Evolutionary conservation across 2,113 vertebrate species (phyloP).

Genomic region (Melozone crissalis): DNA sequence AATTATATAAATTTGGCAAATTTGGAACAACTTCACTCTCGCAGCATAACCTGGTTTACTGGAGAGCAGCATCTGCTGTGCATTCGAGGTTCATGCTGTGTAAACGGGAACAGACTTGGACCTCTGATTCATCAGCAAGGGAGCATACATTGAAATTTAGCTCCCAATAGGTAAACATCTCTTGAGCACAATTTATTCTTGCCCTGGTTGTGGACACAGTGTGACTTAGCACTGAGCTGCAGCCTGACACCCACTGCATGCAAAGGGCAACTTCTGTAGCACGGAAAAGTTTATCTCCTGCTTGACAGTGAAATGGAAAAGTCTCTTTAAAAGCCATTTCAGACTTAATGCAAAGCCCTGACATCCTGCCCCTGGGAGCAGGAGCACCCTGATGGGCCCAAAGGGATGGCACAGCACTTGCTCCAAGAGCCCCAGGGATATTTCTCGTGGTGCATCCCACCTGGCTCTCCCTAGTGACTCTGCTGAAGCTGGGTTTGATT

Average conservation of each 20-base stretch:
- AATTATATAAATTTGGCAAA: neutral
- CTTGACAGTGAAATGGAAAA: neutral
- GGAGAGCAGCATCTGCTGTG: neutral
- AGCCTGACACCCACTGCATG: neutral
- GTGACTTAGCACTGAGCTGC: neutral
- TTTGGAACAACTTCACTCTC: neutral
- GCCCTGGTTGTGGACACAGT: neutral
- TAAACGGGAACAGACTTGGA: neutral
- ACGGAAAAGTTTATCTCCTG: neutral
- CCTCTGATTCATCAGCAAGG: neutral
- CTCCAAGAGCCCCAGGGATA: too few species aligned
- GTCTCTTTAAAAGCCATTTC: neutral
- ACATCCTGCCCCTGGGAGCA: neutral
- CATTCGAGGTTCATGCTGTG: neutral
- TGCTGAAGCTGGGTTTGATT: neutral
- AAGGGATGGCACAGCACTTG: neutral
- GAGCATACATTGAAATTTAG: neutral
- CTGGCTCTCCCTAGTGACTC: neutral
- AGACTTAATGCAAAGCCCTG: neutral
- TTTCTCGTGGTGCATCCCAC: neutral
- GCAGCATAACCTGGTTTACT: neutral
- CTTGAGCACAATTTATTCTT: neutral
- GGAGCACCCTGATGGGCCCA: rapidly evolving
- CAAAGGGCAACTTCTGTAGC: neutral
- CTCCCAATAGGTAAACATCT: neutral